Percentiles rank a stretch among this genome's conserved stretches.
Conservation (phyloP, 2,113 vertebrate species). For the Charina bottae region DNA sequence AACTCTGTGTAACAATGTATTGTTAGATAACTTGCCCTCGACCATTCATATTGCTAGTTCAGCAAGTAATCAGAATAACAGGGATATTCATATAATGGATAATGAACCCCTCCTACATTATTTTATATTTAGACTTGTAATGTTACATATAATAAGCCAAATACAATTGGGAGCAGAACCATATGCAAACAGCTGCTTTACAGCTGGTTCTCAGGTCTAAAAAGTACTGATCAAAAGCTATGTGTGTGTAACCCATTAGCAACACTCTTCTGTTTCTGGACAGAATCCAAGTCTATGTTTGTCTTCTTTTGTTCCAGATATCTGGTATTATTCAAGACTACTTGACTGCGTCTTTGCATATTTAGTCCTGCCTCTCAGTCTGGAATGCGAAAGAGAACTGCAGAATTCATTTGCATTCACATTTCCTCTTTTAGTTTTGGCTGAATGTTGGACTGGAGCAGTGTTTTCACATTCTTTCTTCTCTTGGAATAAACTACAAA, state of each 20-base stretch:
- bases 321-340: background rate
- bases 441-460: background rate
- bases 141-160: background rate
- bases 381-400: background rate
- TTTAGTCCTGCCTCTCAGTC: background rate
- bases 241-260: background rate
- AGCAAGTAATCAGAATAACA: background rate
- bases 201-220: background rate
- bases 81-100: background rate
- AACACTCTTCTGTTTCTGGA: background rate
- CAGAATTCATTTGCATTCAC: background rate
- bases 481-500: slow-evolving; percentile 38
- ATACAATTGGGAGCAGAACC: background rate
- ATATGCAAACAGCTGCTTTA: background rate
- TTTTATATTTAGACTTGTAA: background rate
- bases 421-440: background rate
- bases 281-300: background rate
- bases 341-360: background rate
- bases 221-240: background rate
- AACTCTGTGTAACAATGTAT: background rate
- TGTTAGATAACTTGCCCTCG: background rate
- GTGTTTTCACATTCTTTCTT: background rate
- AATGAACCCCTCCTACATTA: background rate
- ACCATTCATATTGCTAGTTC: background rate
- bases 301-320: background rate